These are phyloP conservation scores for Morus bassanus DNA, from an alignment of 2,797 vertebrate species.

Conservation along the genomic window DNA sequence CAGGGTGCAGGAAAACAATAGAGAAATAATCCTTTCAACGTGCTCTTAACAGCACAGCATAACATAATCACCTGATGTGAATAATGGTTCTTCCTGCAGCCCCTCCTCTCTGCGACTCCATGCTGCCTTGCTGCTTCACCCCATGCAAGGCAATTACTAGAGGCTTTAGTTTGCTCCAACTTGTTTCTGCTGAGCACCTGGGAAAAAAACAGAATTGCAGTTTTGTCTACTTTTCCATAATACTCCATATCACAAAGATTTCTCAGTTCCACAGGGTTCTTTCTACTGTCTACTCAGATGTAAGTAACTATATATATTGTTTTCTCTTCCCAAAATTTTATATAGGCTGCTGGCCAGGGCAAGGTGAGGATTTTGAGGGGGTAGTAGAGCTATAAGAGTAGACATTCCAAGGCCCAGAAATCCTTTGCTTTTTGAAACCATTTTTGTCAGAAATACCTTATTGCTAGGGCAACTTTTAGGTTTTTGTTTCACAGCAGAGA, in stretches of 20 bases:
- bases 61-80: neutral
- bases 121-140: neutral
- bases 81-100: neutral
- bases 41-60: neutral
- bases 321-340: neutral
- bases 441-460: neutral
- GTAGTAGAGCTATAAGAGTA: neutral
- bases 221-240: neutral
- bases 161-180: neutral
- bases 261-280: neutral
- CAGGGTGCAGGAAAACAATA: neutral
- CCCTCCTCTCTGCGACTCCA: rapidly evolving
- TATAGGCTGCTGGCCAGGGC: neutral
- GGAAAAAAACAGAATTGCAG: neutral
- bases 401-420: neutral
- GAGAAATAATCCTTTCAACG: neutral
- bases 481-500: neutral
- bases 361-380: neutral
- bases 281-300: neutral
- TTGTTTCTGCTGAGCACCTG: neutral
- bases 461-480: neutral
- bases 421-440: neutral
- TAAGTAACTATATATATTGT: neutral
- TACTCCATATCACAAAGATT: neutral
- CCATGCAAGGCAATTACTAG: neutral